These are phyloP conservation scores for Callyntrura sp. DNA, from an alignment of 2,888 invertebrate genomes.

Conservation along the genomic window DNA sequence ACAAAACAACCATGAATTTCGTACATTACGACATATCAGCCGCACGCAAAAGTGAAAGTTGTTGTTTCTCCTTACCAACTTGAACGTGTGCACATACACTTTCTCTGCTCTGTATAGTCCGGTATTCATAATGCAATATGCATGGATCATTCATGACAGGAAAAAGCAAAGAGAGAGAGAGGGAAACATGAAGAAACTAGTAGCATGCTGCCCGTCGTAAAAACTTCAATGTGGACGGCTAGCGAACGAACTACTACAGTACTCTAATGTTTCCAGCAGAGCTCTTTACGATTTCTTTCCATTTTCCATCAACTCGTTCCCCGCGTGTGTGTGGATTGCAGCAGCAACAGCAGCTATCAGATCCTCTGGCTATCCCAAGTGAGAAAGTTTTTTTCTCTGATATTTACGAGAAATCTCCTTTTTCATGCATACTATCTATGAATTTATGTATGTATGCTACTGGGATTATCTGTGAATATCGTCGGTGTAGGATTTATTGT, in stretches of 20 bases:
- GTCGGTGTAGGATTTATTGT: not conserved
- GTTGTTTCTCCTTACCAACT: not conserved
- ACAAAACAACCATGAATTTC: not conserved
- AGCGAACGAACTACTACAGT: constrained; percentile 11
- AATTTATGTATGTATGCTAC: not conserved
- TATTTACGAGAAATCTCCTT: constrained; percentile 47
- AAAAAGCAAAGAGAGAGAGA: not conserved
- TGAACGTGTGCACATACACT: not conserved
- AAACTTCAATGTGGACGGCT: constrained; percentile 48
- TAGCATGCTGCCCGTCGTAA: constrained; percentile 65
- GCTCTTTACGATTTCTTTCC: not conserved
- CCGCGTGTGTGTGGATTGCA: not conserved
- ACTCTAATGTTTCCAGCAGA: not conserved
- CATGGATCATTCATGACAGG: constrained; percentile 65
- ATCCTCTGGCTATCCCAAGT: constrained; percentile 59
- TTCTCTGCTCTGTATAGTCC: not conserved
- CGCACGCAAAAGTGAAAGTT: not conserved
- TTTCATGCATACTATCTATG: not conserved
- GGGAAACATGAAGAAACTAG: constrained; percentile 34
- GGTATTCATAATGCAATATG: constrained; percentile 52
- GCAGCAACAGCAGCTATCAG: not conserved
- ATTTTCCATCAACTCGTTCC: constrained; percentile 3
- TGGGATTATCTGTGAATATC: not conserved
- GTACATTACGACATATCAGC: not conserved
- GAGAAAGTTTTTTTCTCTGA: constrained; percentile 46